A percentile compares a stretch with the other conserved stretches of the same genome.
Evolutionary conservation across 2,888 invertebrate genomes (phyloP).

Genomic region (Campoplex nolae): DNA sequence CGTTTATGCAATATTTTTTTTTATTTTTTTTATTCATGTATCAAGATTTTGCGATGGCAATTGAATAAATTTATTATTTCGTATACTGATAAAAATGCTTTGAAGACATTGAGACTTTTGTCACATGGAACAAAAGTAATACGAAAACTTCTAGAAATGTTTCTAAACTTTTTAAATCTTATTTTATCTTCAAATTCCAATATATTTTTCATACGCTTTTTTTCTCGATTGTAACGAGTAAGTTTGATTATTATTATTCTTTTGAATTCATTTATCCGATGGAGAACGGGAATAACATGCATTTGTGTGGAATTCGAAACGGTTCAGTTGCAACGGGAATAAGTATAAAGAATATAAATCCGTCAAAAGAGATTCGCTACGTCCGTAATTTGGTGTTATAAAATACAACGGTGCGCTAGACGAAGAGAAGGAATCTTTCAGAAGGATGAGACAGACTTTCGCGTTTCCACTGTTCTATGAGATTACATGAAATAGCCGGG

Average conservation of each 20-base stretch:
- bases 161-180: neutral
- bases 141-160: neutral
- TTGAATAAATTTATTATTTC: neutral
- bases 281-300: conserved; percentile 9
- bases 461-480: conserved; percentile 24
- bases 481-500: conserved; percentile 51
- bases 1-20: neutral
- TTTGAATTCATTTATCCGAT: conserved; percentile 5
- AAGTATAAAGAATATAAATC: conserved; percentile 18
- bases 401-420: conserved; percentile 1
- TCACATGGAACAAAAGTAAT: too few relatives aligned
- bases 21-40: neutral
- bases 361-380: conserved; percentile 13
- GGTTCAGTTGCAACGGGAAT: conserved; percentile 22
- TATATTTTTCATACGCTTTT: conserved; percentile 1
- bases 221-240: neutral
- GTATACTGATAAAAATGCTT: neutral
- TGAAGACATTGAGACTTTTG: neutral
- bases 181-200: neutral
- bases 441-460: conserved; percentile 54
- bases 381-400: conserved; percentile 45
- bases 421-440: conserved; percentile 47
- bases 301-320: conserved; percentile 9
- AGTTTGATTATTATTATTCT: too few relatives aligned
- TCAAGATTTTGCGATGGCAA: neutral